Evolutionary conservation across 2,888 invertebrate genomes (phyloP), one percentile per base, ranked within the genome.

Genomic region (Protophormia terraenovae): DNA sequence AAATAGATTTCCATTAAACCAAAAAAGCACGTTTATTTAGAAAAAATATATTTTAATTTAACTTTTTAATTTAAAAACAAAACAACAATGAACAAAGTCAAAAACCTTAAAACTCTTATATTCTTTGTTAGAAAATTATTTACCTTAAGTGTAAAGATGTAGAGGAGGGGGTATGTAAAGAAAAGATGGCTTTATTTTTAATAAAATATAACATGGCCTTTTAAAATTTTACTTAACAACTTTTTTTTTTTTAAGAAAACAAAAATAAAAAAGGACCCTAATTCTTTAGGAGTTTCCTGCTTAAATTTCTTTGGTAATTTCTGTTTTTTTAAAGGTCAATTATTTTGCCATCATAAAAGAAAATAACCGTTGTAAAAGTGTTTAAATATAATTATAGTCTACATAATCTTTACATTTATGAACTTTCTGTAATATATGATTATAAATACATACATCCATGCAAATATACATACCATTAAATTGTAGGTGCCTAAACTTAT

Each of bases 361-460:
- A 81, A 67, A 81, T 41, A 66, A 75, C 67, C 29, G 58, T 50
- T 67, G 12, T 19, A 58, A n/a, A 16, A 75, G 67, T 81, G 67
- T 67, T 83, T 83, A 83, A 72, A 64, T 77, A 66, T 83, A 83
- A 83, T 83, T 83, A 77, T 47, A 77, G 82, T 71, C 64, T 55
- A 77, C 77, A 77, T 77, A 71, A 77, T 71, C 71, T 66, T 77
- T 77, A 64, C 64, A 58, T 64, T 76, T 73, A 82, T 71, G 45
- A 69, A 71, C 82, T 75, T 29, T 29, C 2, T 35, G 58, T 66
- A 72, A 69, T 69, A 32, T 64, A 35, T 53, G 69, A 69, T 60
- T 67, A 75, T 81, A 67, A 10, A 58, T 58, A 32, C 4, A 35
- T 14, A 19, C 16, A 58, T 14, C 45, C 22, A 27, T 7, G 50